Evolutionary conservation across 2,797 vertebrate species (phyloP), one percentile per base, ranked within the genome.

Genomic region (Pseudotriccus pelzelni): DNA sequence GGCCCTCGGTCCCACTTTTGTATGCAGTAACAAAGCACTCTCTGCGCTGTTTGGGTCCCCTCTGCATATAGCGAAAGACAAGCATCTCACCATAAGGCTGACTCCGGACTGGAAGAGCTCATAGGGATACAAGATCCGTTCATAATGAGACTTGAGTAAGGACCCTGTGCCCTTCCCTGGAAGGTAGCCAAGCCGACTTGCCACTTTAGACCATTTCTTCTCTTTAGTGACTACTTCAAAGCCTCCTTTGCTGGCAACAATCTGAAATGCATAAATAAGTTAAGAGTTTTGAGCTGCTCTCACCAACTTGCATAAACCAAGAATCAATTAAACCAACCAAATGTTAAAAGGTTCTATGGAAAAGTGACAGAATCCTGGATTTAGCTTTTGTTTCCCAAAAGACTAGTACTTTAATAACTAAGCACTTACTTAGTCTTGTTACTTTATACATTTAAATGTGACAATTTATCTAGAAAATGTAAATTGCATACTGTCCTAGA

Each of bases 81-180:
- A 87, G 78, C 1, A 0, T 58, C 98, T 98, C 88, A 98, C 98
- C 91, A 99, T 99, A 52, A 99, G 98, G 66, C 99, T 99, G 92
- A 99, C 99, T 70, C 99, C 99, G 19, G 99, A 99, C 87, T 99
- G 99, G 97, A 99, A 99, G 89, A 99, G 98, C 87, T 99, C 99
- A 10, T 99, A 99, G 3, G 99, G 99, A 96, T 99, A 99, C 22
- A 99, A 98, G 96, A 99, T 99, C 91, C 98, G 98, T 94, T 99
- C 99, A 60, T 99, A 99, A 94, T 99, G 99, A 32, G 99, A 98
- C 88, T 99, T 99, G 60, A 99, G 97, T 73, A 99, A 96, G 0
- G 99, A 99, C 8, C 99, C 99, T 2, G 98, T 98, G 93, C 99
- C 99, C 97, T 98, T 99, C 72, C 99, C 99, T 3, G 98, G 96